Evolutionary conservation across 2,113 vertebrate genomes (phyloP).

Genomic region (Gallinago undulata): DNA sequence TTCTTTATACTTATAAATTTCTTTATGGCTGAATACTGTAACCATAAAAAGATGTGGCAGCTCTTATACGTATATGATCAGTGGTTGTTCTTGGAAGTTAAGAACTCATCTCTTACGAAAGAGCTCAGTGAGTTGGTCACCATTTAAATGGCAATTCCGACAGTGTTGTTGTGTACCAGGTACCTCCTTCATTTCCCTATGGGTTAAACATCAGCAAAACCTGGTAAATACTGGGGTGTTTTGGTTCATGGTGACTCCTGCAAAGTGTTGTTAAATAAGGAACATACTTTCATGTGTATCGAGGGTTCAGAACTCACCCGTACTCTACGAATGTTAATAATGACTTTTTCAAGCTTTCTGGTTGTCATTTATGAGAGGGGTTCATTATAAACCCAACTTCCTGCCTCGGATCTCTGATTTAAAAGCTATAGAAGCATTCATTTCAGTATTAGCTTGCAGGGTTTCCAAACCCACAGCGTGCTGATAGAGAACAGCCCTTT

Average conservation of each 20-base stretch:
- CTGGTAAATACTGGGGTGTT: not conserved
- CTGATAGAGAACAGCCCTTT: not conserved
- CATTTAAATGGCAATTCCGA: not conserved
- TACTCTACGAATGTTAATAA: not conserved
- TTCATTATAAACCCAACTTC: not conserved
- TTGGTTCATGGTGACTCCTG: not conserved
- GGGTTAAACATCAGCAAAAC: not conserved
- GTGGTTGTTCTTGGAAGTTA: not conserved
- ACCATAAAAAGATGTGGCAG: not conserved
- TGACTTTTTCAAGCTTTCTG: not conserved
- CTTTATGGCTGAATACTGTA: not conserved
- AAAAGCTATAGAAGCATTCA: not conserved
- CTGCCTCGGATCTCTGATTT: not conserved
- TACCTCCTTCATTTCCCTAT: not conserved
- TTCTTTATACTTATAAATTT: not conserved
- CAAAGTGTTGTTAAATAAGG: not conserved
- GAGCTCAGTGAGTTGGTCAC: not conserved
- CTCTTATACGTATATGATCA: no score
- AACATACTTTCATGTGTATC: fast-evolving
- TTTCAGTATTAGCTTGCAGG: not conserved
- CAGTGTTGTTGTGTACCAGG: not conserved
- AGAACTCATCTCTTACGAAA: not conserved
- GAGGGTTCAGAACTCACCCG: not conserved
- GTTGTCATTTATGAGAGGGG: not conserved
- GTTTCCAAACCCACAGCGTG: not conserved